Conservation (phyloP, 1,140 invertebrate species). For the Hypsibius dujardini region DNA sequence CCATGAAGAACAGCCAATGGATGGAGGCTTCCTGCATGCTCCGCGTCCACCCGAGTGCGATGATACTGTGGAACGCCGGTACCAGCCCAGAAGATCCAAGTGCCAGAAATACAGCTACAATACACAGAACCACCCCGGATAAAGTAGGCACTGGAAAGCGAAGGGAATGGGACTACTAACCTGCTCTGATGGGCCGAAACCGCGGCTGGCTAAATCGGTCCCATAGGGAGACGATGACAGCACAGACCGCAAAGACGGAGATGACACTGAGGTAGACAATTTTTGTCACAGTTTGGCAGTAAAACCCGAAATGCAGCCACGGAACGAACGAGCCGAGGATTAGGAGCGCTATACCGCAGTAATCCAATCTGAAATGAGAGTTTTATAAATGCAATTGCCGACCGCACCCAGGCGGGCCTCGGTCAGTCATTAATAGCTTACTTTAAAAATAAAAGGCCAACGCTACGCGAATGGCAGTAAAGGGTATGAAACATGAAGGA, state of each 20-base stretch:
- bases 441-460: slow-evolving; percentile 16
- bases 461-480: slow-evolving; percentile 21
- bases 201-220: neutral
- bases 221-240: neutral
- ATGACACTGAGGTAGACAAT: neutral
- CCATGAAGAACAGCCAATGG: slow-evolving; percentile 93
- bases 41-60: slow-evolving; percentile 36
- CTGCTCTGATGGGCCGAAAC: slow-evolving; percentile 25
- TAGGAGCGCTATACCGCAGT: slow-evolving; percentile 21
- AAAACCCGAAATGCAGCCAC: slow-evolving; percentile 21
- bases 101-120: slow-evolving; percentile 67
- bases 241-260: neutral
- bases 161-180: slow-evolving; percentile 32
- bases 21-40: slow-evolving; percentile 54
- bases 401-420: too few relatives aligned
- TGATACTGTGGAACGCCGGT: slow-evolving; percentile 44
- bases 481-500: slow-evolving; percentile 20
- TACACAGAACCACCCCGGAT: slow-evolving; percentile 32
- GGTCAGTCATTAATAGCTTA: neutral
- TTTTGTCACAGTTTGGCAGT: slow-evolving; percentile 39
- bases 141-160: slow-evolving; percentile 34
- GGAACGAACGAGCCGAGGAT: slow-evolving; percentile 21
- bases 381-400: too few relatives aligned
- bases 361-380: slow-evolving; percentile 16
- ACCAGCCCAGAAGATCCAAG: slow-evolving; percentile 87